Evolutionary conservation across 2,113 vertebrate species (phyloP).

Genomic region (Dipodomys stephensi): DNA sequence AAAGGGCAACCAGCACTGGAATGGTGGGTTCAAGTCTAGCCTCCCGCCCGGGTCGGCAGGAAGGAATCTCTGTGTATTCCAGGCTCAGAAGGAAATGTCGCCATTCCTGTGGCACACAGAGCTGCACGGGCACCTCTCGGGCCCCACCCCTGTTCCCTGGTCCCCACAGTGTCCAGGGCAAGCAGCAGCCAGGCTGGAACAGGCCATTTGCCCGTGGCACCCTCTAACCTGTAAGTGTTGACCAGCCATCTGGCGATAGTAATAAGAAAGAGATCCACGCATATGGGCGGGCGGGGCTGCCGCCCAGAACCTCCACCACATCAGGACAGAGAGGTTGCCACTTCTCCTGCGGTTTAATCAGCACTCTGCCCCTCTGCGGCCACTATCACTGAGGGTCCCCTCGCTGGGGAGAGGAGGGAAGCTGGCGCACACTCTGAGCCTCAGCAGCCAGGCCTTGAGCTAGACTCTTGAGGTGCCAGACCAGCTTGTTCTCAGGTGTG

Average conservation of each 20-base stretch:
- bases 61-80: not conserved
- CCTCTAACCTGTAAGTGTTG: not conserved
- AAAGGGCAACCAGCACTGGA: not conserved
- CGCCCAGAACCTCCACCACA: not conserved
- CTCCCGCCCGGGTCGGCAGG: not conserved
- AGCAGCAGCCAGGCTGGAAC: not conserved
- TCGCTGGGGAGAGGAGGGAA: not conserved
- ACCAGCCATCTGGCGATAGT: not conserved
- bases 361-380: accelerated
- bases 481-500: not conserved
- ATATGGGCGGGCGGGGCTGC: not conserved
- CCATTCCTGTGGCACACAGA: too few relatives aligned
- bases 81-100: not conserved
- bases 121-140: too few relatives aligned
- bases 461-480: not conserved
- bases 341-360: accelerated
- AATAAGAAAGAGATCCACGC: too few relatives aligned
- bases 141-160: not conserved
- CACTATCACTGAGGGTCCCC: not conserved
- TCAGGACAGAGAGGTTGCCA: accelerated
- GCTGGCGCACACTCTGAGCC: not conserved
- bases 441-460: not conserved
- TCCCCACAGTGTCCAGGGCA: not conserved
- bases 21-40: not conserved
- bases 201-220: not conserved